Base-by-base conservation (phyloP, 2,113 vertebrate species). In the Cariama cristata region DNA sequence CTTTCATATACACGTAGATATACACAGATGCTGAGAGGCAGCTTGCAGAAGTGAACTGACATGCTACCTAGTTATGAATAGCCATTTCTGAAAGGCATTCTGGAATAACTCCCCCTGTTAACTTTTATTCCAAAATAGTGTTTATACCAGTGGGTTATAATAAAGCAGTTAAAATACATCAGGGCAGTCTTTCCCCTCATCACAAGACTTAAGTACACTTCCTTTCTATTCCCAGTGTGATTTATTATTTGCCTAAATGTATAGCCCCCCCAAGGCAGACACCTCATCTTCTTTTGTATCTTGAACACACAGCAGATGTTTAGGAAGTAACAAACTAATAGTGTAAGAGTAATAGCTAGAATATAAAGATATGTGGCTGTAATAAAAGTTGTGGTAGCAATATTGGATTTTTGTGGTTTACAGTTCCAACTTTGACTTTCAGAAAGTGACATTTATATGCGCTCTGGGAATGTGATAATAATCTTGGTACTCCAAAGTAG, bases 321-420 rank as follows among this genome's bases (percentile, higher is more conserved):
- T 94, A 80, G 60, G 85, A 90, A 90, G 85, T 30, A 66, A 69
- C 55, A 67, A 87, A 82, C 47, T 91, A 49, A 58, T 8, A 53
- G n/a, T 19, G 40, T 12, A 91, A 64, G 47, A 79, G 49, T 58
- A 85, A 89, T 50, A 93, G 62, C 77, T 72, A 6, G 62, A 74
- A 87, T 79, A 89, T 69, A 79, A 95, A 94, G 84, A 89, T 92
- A 79, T 79, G 83, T 76, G 58, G 35, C 66, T 79, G 53, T 52
- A 89, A 94, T 85, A 96, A 92, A 84, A 89, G 73, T 89, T 95
- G 91, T 89, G 93, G 94, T 91, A 96, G 80, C 69, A 89, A 62
- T 94, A 95, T n/a, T 94, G 62, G 80, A 91, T 92, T 91, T 95
- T 87, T 94, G 95, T 21, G 84, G 96, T 96, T 97, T 95, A 86